These are phyloP conservation scores for Grus americana DNA, from an alignment of 2,113 vertebrate genomes.

Conservation along the genomic window DNA sequence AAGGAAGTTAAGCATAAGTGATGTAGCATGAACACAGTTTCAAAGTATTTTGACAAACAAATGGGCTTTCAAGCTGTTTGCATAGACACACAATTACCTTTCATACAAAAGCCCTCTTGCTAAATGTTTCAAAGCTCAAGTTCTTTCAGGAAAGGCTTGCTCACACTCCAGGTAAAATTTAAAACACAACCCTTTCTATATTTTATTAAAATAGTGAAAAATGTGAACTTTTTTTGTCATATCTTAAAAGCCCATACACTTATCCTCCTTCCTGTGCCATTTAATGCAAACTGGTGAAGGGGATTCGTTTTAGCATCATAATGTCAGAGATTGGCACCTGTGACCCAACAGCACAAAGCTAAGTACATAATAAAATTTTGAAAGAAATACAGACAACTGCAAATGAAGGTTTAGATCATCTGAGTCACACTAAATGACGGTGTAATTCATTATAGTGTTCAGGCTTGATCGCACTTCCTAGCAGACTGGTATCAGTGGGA, in stretches of 20 bases:
- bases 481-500: neutral
- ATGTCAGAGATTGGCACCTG: neutral
- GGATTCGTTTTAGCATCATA: neutral
- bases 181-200: neutral
- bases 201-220: neutral
- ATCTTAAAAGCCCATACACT: fast-evolving
- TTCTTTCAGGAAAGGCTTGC: neutral
- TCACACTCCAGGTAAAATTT: neutral
- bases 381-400: neutral
- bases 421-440: neutral
- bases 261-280: neutral
- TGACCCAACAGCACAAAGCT: neutral
- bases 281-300: neutral
- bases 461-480: neutral
- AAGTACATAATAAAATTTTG: neutral
- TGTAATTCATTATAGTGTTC: neutral
- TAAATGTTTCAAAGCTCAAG: neutral
- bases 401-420: neutral
- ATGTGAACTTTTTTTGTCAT: neutral
- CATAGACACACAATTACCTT: neutral
- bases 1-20: neutral
- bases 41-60: neutral
- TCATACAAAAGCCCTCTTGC: neutral
- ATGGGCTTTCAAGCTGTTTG: neutral
- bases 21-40: neutral